phyloP scores from a whole-genome alignment of 2,888 invertebrate species.

The Cryptus viduatorius region DNA sequence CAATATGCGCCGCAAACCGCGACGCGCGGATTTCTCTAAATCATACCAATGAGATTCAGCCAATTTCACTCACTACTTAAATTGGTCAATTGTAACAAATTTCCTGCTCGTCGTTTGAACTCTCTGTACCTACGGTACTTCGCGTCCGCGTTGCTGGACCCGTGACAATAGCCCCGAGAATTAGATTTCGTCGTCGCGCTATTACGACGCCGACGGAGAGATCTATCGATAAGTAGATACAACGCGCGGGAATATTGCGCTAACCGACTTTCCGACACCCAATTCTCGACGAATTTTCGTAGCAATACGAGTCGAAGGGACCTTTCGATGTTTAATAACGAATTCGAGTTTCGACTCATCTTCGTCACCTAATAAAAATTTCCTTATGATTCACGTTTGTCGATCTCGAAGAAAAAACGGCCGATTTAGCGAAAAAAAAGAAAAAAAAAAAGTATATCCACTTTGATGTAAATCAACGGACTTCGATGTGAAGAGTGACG shows the following conservation, averaged over 20 bases:
- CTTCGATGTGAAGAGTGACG: not conserved
- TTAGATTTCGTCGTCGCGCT: slow-evolving; percentile 58
- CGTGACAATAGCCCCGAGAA: slow-evolving; percentile 59
- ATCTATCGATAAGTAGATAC: not conserved
- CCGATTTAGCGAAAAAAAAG: slow-evolving; percentile 7
- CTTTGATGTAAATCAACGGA: not conserved
- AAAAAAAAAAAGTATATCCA: not conserved
- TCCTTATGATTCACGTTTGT: slow-evolving; percentile 22
- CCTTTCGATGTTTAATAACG: not conserved
- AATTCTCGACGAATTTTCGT: not conserved
- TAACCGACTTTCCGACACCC: not conserved
- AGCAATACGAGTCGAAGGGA: not conserved
- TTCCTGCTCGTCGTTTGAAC: slow-evolving; percentile 70
- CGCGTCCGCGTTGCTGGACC: not conserved
- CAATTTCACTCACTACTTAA: slow-evolving; percentile 62
- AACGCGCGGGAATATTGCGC: not conserved
- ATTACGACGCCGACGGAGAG: slow-evolving; percentile 2
- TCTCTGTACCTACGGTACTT: not conserved
- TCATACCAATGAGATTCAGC: slow-evolving; percentile 54
- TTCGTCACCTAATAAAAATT: slow-evolving; percentile 34
- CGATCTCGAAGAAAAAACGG: not conserved
- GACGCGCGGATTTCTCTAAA: slow-evolving; percentile 62
- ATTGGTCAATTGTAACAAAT: slow-evolving; percentile 77
- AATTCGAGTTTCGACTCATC: slow-evolving; percentile 16
- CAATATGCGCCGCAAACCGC: slow-evolving; percentile 19